phyloP scores from a whole-genome alignment of 2,797 vertebrate species.

The Crax fasciolata region DNA sequence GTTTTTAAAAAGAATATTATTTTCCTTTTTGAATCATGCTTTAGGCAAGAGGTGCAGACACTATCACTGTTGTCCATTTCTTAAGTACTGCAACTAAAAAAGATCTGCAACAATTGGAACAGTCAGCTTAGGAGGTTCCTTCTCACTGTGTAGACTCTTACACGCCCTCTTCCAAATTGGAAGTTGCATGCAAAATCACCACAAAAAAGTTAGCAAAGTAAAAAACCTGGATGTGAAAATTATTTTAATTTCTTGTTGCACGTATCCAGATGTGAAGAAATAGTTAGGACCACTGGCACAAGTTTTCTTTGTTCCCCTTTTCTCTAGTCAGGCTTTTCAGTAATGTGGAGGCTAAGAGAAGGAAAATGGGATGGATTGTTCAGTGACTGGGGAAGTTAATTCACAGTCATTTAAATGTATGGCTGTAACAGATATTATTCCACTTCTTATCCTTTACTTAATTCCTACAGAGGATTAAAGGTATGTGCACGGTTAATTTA shows the following conservation, averaged over 20 bases:
- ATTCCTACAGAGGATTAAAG: slow-evolving; percentile 15
- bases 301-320: neutral
- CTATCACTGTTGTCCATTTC: neutral
- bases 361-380: slow-evolving; percentile 15
- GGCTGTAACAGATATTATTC: slow-evolving; percentile 34
- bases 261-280: neutral
- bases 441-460: slow-evolving; percentile 12
- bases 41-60: neutral
- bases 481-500: neutral
- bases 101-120: neutral
- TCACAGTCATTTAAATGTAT: slow-evolving; percentile 25
- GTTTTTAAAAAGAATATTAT: neutral
- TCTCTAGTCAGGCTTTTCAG: neutral
- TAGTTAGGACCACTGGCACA: no score
- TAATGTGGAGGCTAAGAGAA: neutral
- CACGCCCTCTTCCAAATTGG: neutral
- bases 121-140: neutral
- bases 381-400: slow-evolving; percentile 30
- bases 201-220: neutral
- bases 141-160: neutral
- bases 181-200: neutral
- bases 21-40: neutral
- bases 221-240: neutral
- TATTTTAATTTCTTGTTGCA: neutral
- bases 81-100: neutral